phyloP scores from a whole-genome alignment of 2,888 invertebrate species.

The Phengaris alcon region DNA sequence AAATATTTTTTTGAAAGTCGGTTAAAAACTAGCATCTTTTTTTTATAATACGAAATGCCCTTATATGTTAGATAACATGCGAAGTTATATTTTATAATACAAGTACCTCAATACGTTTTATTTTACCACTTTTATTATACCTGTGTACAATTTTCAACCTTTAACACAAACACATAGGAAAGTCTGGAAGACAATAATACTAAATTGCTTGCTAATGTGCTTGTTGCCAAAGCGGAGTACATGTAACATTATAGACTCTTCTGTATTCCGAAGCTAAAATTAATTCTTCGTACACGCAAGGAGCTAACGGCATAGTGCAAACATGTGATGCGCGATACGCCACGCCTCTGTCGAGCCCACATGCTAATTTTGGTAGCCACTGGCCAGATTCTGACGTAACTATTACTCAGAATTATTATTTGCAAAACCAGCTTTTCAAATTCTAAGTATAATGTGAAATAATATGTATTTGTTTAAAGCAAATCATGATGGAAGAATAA shows the following conservation, averaged over 20 bases:
- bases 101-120: too few species aligned
- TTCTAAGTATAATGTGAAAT: neutral
- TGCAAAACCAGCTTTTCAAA: neutral
- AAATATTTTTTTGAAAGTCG: too few species aligned
- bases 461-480: neutral
- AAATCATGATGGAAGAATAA: neutral
- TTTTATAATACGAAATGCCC: too few species aligned
- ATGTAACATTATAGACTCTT: neutral
- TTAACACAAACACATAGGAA: neutral
- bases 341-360: slow-evolving; percentile 39
- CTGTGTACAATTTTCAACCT: neutral
- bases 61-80: too few species aligned
- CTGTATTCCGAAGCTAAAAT: neutral
- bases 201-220: neutral
- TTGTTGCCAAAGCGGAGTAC: neutral
- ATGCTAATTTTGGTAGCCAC: slow-evolving; percentile 38
- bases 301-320: slow-evolving; percentile 21
- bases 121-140: neutral
- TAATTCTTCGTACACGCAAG: slow-evolving; percentile 17
- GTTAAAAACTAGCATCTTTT: too few species aligned
- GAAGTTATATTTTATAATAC: too few species aligned
- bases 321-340: slow-evolving; percentile 21
- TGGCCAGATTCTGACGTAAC: neutral
- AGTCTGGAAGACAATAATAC: neutral
- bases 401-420: neutral